Evolutionary conservation across 2,113 vertebrate genomes (phyloP).

Genomic region (Gymnarchus niloticus): DNA sequence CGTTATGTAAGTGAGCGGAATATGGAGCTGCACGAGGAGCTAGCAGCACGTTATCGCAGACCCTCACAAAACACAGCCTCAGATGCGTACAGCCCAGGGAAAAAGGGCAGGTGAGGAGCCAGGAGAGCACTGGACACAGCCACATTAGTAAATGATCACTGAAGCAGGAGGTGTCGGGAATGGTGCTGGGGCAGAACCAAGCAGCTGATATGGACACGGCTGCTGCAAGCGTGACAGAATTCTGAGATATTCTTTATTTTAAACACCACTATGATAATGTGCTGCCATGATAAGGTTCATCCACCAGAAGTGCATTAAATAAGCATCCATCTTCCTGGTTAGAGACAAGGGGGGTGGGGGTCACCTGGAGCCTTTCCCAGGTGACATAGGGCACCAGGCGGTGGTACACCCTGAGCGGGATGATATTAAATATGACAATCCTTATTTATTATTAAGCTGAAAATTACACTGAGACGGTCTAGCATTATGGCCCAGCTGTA

Average conservation of each 20-base stretch:
- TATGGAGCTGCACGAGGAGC: not conserved
- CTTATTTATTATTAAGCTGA: not conserved
- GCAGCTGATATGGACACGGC: not conserved
- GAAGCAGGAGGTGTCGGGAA: not conserved
- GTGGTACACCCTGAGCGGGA: not conserved
- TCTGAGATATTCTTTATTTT: not conserved
- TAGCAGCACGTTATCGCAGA: not conserved
- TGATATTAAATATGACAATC: not conserved
- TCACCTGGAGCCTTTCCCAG: not conserved
- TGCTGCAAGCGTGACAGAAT: not conserved
- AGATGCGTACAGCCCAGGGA: not conserved
- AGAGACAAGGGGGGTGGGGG: not conserved
- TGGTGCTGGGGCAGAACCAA: not conserved
- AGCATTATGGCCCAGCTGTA: not conserved
- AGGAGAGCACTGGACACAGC: not conserved
- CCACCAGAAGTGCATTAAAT: slow-evolving; percentile 1
- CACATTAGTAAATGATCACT: not conserved
- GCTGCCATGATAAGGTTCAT: too few relatives aligned
- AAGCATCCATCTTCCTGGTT: not conserved
- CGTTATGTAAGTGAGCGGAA: not conserved
- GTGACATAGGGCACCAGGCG: not conserved
- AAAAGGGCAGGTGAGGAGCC: not conserved
- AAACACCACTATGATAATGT: not conserved
- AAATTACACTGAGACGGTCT: not conserved
- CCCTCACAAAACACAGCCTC: not conserved